Base-by-base conservation (phyloP, 2,113 vertebrate genomes). In the Scytalopus superciliaris region DNA sequence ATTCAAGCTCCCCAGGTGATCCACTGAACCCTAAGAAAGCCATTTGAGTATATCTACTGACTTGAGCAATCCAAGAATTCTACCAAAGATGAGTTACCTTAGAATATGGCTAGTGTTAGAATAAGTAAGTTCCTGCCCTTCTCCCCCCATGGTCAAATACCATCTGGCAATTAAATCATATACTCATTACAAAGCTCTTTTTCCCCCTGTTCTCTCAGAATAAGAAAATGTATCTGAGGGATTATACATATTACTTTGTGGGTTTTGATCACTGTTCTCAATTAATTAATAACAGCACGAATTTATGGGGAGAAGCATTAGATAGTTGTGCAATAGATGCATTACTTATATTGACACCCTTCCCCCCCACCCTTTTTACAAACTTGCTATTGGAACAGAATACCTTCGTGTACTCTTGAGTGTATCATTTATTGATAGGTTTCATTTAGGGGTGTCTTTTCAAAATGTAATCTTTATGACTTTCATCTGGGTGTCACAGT, bases 361-460 rank as follows among this genome's bases (percentile, higher is more conserved):
- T n/a, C n/a, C n/a, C n/a, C n/a, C n/a, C n/a, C n/a, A n/a, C n/a
- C n/a, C n/a, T n/a, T n/a, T n/a, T 52, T 82, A 19, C 3, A 55
- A 87, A 49, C 1, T 1, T 70, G 14, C 5, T 28, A 5, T n/a
- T 2, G 0, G 9, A 78, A 63, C 5, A 55, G 22, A 59, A 19
- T 35, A 68, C n/a, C 21, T 84, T 6, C 21, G 50, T 12, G 8
- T 18, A 23, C 4, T 55, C 39, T 31, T 24, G 10, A 64, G 8
- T 72, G 7, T 10, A 42, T 30, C 2, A 6, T 52, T 72, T 76
- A 64, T 56, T 7, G 5, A 13, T 28, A 30, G 4, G 9, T 2
- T 60, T 35, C 30, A n/a, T 68, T 83, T 76, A 62, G 18, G 5
- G 2, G 2, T 64, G 4, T 45, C 9, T 37, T 40, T 67, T 59